These are phyloP conservation scores for Carcharodon carcharias DNA, from an alignment of 2,797 vertebrate genomes.

Conservation along the genomic window DNA sequence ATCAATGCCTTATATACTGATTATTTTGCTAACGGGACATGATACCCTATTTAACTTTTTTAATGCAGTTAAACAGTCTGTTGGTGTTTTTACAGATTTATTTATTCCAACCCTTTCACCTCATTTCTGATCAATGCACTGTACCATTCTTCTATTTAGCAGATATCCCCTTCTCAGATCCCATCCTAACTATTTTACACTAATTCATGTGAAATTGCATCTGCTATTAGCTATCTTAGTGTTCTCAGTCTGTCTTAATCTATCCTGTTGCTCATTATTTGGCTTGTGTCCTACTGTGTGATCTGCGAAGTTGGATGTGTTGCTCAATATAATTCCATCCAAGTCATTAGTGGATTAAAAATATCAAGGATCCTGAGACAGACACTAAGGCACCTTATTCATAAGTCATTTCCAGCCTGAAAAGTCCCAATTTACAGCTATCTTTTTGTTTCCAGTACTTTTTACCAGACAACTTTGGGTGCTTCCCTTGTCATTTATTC, in stretches of 20 bases:
- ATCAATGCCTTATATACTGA: not conserved
- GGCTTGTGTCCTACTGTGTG: not conserved
- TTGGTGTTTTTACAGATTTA: not conserved
- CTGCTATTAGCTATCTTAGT: not conserved
- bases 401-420: not conserved
- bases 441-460: not conserved
- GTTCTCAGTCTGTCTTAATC: not conserved
- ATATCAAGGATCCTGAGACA: not conserved
- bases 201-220: not conserved
- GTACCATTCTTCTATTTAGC: not conserved
- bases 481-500: not conserved
- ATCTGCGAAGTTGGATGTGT: not conserved
- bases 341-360: conserved; percentile 13
- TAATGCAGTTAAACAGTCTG: no score
- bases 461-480: not conserved
- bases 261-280: not conserved
- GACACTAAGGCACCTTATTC: not conserved
- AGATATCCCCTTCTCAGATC: not conserved
- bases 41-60: not conserved
- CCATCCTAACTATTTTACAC: not conserved
- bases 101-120: not conserved
- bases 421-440: not conserved
- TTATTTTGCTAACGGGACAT: not conserved
- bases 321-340: not conserved
- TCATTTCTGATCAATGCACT: not conserved